phyloP scores from a whole-genome alignment of 1,140 invertebrate species.

The Triops longicaudatus region DNA sequence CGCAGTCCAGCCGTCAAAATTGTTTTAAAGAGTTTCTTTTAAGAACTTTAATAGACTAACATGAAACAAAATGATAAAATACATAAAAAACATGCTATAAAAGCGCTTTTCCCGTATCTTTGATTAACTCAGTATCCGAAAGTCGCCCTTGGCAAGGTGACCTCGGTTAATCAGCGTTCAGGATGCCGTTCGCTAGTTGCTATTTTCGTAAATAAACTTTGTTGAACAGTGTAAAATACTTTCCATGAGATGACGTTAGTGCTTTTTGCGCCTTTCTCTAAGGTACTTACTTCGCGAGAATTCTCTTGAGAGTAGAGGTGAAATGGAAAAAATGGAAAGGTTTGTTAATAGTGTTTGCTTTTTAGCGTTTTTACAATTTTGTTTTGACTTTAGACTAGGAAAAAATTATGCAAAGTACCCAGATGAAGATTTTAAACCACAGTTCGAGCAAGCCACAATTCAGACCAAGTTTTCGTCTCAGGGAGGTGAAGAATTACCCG shows the following conservation, averaged over 20 bases:
- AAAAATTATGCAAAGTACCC: not conserved
- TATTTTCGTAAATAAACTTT: not conserved
- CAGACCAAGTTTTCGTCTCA: not conserved
- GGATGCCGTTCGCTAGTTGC: no score
- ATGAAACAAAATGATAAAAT: no score
- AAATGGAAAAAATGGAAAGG: not conserved
- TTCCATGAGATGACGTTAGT: not conserved
- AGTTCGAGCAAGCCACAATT: not conserved
- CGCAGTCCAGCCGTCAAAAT: no score
- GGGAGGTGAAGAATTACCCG: not conserved
- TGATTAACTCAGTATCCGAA: no score
- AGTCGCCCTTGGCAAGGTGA: no score
- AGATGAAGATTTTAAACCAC: not conserved
- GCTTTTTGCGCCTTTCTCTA: not conserved
- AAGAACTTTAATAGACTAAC: no score
- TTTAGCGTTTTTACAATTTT: not conserved
- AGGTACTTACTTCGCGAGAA: not conserved
- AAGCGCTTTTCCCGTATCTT: no score
- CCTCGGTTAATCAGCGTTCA: no score
- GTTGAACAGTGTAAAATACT: not conserved
- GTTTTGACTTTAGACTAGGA: not conserved
- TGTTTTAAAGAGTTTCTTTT: no score
- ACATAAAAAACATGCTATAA: no score
- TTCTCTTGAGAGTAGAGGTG: not conserved
- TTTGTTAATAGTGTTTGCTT: not conserved